A percentile compares a stretch with the other conserved stretches of the same genome.
Conservation (phyloP, 1,140 invertebrate species). For the Drosophila micromelanica region DNA sequence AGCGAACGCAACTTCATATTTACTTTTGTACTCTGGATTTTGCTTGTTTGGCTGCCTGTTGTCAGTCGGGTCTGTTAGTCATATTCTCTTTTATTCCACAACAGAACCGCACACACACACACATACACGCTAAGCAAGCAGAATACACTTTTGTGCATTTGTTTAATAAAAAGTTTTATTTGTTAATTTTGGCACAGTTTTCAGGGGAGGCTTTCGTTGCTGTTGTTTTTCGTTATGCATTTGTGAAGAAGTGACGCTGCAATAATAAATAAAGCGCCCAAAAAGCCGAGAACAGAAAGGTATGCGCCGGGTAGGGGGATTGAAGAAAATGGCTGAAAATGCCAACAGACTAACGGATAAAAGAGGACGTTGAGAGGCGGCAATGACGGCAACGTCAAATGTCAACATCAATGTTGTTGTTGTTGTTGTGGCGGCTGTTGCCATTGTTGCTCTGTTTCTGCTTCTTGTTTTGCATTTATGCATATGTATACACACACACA, state of each 20-base stretch:
- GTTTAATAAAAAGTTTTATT: constrained; percentile 76
- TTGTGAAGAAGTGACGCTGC: constrained; percentile 60
- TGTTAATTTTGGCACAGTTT: constrained; percentile 72
- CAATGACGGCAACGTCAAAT: constrained; percentile 71
- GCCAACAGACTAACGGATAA: constrained; percentile 66
- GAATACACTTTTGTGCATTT: constrained; percentile 64
- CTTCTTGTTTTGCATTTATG: constrained; percentile 56
- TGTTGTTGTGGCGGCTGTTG: constrained; percentile 23
- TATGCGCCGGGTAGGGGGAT: neutral
- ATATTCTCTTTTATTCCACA: constrained; percentile 33
- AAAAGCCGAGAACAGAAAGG: constrained; percentile 18
- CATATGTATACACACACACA: constrained; percentile 49
- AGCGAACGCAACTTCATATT: constrained; percentile 19
- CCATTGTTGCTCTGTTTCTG: constrained; percentile 3
- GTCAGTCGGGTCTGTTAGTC: constrained; percentile 26
- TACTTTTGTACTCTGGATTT: constrained; percentile 26
- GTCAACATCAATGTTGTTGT: constrained; percentile 70
- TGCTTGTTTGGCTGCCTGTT: constrained; percentile 24
- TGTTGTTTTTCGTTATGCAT: constrained; percentile 36
- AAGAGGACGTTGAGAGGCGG: constrained; percentile 42
- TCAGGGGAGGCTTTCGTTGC: constrained; percentile 29
- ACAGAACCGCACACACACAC: constrained; percentile 20
- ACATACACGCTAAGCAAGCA: constrained; percentile 48
- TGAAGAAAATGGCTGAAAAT: constrained; percentile 66
- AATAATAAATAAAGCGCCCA: constrained; percentile 73